These are phyloP conservation scores for Nasonia longicornis DNA, from an alignment of 1,140 invertebrate species.

Conservation along the genomic window DNA sequence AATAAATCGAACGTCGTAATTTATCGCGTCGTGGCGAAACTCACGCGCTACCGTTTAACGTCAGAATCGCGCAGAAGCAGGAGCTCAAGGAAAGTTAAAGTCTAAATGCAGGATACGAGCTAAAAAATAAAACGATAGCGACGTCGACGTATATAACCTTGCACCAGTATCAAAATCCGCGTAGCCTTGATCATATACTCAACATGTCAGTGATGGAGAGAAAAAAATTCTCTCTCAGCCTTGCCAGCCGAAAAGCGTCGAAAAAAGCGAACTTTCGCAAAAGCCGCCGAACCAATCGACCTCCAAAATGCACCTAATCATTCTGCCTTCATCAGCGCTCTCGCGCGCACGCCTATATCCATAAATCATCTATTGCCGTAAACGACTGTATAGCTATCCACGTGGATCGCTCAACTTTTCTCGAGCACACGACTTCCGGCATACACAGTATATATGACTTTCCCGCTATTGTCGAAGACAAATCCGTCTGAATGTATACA, in stretches of 20 bases:
- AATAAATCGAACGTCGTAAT: too few relatives aligned
- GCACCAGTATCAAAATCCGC: not conserved
- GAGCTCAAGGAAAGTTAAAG: not conserved
- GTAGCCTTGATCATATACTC: not conserved
- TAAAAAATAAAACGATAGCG: too few relatives aligned
- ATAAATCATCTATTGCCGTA: not conserved
- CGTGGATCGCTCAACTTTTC: not conserved
- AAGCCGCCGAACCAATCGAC: not conserved
- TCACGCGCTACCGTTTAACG: too few relatives aligned
- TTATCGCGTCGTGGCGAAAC: too few relatives aligned
- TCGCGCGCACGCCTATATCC: not conserved
- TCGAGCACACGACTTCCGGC: not conserved
- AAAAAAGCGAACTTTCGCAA: not conserved
- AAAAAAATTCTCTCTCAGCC: not conserved
- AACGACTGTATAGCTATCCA: too few relatives aligned
- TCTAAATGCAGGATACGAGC: not conserved
- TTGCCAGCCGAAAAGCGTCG: not conserved
- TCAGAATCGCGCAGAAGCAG: too few relatives aligned
- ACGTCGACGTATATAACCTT: conserved; percentile 1
- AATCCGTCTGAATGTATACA: not conserved
- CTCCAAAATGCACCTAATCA: not conserved
- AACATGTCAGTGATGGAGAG: too few relatives aligned
- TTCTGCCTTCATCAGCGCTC: not conserved
- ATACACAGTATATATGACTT: not conserved
- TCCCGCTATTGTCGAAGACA: conserved; percentile 15